Base-by-base conservation (phyloP, 2,797 vertebrate species). In the Fistularia tabacaria region DNA sequence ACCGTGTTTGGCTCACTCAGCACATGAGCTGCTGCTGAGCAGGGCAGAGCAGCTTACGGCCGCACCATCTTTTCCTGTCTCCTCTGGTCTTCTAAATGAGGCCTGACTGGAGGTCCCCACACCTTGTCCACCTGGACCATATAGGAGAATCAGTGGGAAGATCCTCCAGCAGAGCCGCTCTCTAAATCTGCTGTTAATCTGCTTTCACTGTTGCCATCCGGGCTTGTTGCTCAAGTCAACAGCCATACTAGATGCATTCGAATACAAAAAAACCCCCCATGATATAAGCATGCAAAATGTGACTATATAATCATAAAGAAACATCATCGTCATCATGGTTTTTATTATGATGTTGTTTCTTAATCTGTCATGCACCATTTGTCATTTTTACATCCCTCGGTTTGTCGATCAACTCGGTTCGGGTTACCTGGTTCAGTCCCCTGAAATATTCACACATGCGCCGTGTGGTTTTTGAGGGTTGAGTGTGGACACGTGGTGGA, bases 11-110 rank as follows among this genome's bases (percentile, higher is more conserved):
- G 85, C 85, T 79, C 81, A 87, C 83, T 91, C 89, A 90, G 90
- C 89, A 90, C 82, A 88, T 84, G 85, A 82, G 82, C 83, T 81
- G 85, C 85, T 87, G 85, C 86, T 87, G 83, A 88, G 84, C 83
- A 58, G 84, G 74, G 68, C 77, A 83, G 82, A 89, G 85, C 83
- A 81, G 89, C 88, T 90, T 89, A 89, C 73, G 66, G 79, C 83
- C 46, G 57, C 65, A 14, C 76, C 43, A 71, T 81, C 79, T 83
- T 70, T 77, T 69, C 77, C 82, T 70, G 64, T 78, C 72, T 80
- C 74, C 49, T 53, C 61, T 66, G 79, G 70, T 76, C 76, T 81
- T 69, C 80, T 67, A 71, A 73, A 84, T 57, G 49, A 54, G 58
- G 50, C 54, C 60, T 66, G 71, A 65, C 72, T 57, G 57, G 71